A percentile compares a stretch with the other conserved stretches of the same genome.
These are phyloP conservation scores for Aurelia sp. DNA, from an alignment of 30 jellyfish, hydroid and myxozoan species.

Conservation along the genomic window DNA sequence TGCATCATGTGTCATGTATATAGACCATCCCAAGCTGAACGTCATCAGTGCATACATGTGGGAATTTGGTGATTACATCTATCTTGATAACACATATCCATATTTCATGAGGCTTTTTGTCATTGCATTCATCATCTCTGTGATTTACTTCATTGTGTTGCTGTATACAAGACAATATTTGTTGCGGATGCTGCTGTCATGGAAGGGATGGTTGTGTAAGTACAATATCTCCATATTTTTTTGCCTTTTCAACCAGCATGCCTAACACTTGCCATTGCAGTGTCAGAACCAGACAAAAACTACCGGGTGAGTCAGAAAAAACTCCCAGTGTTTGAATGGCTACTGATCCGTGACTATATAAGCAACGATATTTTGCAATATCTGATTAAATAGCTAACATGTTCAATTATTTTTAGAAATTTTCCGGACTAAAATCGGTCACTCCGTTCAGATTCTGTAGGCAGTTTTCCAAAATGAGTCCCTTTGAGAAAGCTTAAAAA, in stretches of 20 bases:
- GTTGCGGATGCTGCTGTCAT: slow-evolving; percentile 84
- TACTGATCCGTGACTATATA: too few species aligned
- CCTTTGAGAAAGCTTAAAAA: too few species aligned
- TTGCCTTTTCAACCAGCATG: neutral
- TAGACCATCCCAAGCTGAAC: slow-evolving; percentile 93
- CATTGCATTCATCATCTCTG: slow-evolving; percentile 73
- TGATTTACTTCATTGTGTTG: slow-evolving; percentile 80
- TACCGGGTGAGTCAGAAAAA: too few species aligned
- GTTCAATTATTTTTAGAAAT: too few species aligned
- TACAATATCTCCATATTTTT: slow-evolving; percentile 24
- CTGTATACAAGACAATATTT: slow-evolving; percentile 88
- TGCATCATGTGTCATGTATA: slow-evolving; percentile 74
- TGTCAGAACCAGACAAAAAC: too few species aligned
- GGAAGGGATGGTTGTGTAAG: slow-evolving; percentile 97
- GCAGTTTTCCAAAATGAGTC: too few species aligned
- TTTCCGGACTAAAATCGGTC: too few species aligned
- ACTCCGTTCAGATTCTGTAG: too few species aligned
- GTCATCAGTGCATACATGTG: slow-evolving; percentile 78
- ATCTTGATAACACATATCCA: slow-evolving; percentile 87
- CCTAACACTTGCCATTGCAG: too few species aligned
- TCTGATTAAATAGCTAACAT: too few species aligned
- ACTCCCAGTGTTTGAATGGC: too few species aligned
- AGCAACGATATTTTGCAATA: too few species aligned
- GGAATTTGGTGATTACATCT: slow-evolving; percentile 78
- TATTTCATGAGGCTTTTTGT: slow-evolving; percentile 77